Percentiles rank a stretch among this genome's conserved stretches.
Conservation (phyloP, 2,888 invertebrate genomes). For the Chouioia cunea region DNA sequence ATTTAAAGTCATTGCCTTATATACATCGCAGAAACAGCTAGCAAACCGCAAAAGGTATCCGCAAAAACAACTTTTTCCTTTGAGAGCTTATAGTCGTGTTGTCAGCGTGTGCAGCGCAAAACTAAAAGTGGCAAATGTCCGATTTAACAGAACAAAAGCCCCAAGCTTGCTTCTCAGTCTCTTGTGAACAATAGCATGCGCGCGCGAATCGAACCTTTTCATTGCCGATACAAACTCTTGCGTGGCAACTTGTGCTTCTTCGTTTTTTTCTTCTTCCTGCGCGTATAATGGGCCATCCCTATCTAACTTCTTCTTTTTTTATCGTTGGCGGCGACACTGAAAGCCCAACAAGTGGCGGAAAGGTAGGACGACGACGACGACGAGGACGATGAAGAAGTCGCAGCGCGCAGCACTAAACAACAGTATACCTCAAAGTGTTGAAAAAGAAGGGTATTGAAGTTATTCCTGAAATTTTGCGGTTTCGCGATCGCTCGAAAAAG, state of each 20-base stretch:
- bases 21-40: too few species aligned
- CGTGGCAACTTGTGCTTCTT: not conserved
- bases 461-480: conserved; percentile 36
- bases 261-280: not conserved
- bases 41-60: not conserved
- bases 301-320: conserved; percentile 14
- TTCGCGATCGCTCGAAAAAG: not conserved
- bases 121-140: conserved; percentile 45
- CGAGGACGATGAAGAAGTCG: conserved; percentile 27
- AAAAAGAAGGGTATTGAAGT: conserved; percentile 14
- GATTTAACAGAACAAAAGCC: conserved; percentile 46
- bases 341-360: conserved; percentile 41
- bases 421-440: not conserved
- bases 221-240: conserved; percentile 47
- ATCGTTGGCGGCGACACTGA: conserved; percentile 9
- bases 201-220: conserved; percentile 42
- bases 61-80: conserved; percentile 19
- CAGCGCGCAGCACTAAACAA: too few species aligned
- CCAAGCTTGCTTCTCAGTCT: too few species aligned
- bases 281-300: conserved; percentile 34
- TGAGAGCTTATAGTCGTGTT: not conserved
- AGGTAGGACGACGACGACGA: conserved; percentile 43
- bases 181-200: conserved; percentile 30
- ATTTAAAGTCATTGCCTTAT: too few species aligned
- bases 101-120: conserved; percentile 3